Conservation (phyloP, 2,797 vertebrate species). For the Coilia nasus region DNA sequence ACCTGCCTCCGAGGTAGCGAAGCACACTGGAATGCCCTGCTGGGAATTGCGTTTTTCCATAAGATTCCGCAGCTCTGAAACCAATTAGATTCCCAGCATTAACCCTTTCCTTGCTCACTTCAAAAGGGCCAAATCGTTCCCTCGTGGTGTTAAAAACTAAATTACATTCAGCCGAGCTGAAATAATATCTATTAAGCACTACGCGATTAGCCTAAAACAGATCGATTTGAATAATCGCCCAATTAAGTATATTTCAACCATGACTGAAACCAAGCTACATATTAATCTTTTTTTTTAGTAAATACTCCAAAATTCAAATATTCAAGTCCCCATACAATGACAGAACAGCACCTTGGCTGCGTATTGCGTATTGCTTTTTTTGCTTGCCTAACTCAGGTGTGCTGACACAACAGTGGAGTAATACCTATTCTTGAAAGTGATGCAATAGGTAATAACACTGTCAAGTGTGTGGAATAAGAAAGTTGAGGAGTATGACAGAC, state of each 20-base stretch:
- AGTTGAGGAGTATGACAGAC: conserved; percentile 75
- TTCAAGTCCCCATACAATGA: neutral
- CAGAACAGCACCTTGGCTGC: neutral
- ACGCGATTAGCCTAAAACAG: conserved; percentile 21
- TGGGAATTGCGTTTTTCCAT: conserved; percentile 55
- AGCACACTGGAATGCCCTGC: conserved; percentile 48
- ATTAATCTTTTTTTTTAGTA: neutral
- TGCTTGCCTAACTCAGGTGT: neutral
- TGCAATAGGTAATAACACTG: conserved; percentile 58
- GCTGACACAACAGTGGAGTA: neutral
- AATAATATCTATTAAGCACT: conserved; percentile 2
- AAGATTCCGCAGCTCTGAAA: conserved; percentile 58
- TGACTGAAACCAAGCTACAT: conserved; percentile 37
- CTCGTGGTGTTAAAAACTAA: conserved; percentile 55
- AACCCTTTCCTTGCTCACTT: conserved; percentile 52
- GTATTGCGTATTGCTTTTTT: neutral
- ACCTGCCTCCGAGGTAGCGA: conserved; percentile 59
- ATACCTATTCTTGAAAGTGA: conserved; percentile 47
- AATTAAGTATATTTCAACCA: conserved; percentile 24
- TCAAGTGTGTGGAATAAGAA: conserved; percentile 41
- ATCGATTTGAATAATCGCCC: conserved; percentile 63
- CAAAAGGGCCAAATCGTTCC: neutral
- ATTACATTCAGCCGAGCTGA: conserved; percentile 32
- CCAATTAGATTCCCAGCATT: conserved; percentile 63
- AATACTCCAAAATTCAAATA: neutral